Conservation (phyloP, 2,888 invertebrate genomes). For the Trichogramma evanescens region DNA sequence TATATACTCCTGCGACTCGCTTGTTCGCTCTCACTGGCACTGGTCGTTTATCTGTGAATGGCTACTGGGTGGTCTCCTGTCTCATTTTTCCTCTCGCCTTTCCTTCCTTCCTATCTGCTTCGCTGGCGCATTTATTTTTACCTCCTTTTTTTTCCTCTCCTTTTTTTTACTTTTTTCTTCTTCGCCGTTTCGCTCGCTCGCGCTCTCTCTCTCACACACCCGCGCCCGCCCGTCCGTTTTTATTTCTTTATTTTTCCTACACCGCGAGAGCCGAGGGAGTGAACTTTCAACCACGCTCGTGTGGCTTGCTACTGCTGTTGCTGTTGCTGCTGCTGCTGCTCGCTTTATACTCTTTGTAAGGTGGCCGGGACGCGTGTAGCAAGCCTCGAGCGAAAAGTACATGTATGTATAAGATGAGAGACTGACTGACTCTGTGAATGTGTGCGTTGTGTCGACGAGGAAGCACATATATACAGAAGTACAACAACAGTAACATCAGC, state of each 20-base stretch:
- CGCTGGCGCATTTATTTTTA: too few relatives aligned
- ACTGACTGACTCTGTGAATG: too few relatives aligned
- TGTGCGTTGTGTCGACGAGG: too few relatives aligned
- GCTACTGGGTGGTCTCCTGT: conserved; percentile 29
- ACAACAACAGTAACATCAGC: too few relatives aligned
- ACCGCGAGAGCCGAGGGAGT: not conserved
- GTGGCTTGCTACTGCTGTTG: not conserved
- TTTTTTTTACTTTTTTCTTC: not conserved
- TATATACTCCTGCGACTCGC: too few relatives aligned
- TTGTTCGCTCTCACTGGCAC: conserved; percentile 35
- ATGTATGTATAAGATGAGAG: too few relatives aligned
- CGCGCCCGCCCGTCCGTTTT: not conserved
- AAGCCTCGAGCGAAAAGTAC: too few relatives aligned
- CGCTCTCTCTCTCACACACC: not conserved
- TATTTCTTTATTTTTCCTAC: not conserved
- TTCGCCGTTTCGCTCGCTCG: not conserved
- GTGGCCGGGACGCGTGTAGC: too few relatives aligned
- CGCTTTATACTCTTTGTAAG: too few relatives aligned
- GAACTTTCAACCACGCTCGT: not conserved
- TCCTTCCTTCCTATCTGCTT: not conserved
- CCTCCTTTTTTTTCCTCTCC: conserved; percentile 6
- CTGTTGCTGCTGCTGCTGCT: too few relatives aligned
- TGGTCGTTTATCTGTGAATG: conserved; percentile 44
- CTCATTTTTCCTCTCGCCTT: conserved; percentile 7
- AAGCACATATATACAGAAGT: too few relatives aligned